Base-by-base conservation (phyloP, 2,797 vertebrate genomes). In the Serranus cabrilla region DNA sequence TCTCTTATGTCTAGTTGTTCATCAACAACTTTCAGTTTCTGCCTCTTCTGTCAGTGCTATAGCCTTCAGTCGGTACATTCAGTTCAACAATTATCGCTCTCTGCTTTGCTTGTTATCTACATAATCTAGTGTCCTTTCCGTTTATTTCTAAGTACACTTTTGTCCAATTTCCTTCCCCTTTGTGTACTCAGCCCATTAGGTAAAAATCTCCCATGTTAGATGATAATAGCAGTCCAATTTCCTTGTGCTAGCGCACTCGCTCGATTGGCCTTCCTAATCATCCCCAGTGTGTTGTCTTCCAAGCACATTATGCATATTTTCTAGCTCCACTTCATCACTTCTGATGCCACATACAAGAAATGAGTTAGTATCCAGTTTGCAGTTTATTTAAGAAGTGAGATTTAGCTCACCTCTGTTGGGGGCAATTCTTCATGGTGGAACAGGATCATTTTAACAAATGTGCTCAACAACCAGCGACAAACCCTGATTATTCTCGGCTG, bases 181-280 rank as follows among this genome's bases (percentile, higher is more conserved):
- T 81, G 63, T 80, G 57, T 31, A 9, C 40, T 71, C 20, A 52
- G 60, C 18, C 55, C 42, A 69, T 76, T 75, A 68, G 14, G n/a
- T 45, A 16, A 43, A 55, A 68, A 66, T n/a, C 21, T 59, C 21
- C 54, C 20, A 23, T 74, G 46, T 62, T 69, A 43, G 46, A 63
- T 56, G 20, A 61, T 55, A 60, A 73, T 47, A 55, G 49, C 40
- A 8, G 16, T 18, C 58, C n/a, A 34, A 46, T 72, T 46, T 71
- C 34, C 27, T 47, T 50, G 14, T 40, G 52, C n/a, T 63, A 7
- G 17, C 31, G 76, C 43, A 31, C 20, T 31, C 13, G 4, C 27
- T 50, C 5, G 8, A 17, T 51, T 43, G 25, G 21, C 20, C 21
- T 42, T 52, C 17, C 34, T n/a, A 27, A 64, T 69, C 13, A 50